These are phyloP conservation scores for Noturus placidus DNA, from an alignment of 2,113 vertebrate genomes.

Conservation along the genomic window DNA sequence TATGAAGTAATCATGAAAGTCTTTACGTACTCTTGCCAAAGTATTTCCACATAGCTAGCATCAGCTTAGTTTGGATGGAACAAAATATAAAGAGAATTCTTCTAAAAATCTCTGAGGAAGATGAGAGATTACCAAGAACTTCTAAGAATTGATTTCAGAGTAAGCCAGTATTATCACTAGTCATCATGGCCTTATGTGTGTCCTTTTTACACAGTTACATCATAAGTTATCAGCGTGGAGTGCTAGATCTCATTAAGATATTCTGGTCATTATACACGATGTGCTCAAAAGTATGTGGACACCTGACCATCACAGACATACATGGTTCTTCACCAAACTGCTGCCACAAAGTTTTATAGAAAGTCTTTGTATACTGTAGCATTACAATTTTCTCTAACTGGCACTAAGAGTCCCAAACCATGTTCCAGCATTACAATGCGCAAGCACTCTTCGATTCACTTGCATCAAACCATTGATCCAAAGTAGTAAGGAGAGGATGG, in stretches of 20 bases:
- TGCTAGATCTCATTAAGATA: conserved; percentile 4
- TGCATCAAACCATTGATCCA: no score
- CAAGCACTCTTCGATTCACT: no score
- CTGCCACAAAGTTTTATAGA: background rate
- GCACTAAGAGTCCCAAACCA: background rate
- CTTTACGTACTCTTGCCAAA: conserved; percentile 32
- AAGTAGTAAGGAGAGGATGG: conserved; percentile 4
- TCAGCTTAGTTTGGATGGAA: conserved; percentile 37
- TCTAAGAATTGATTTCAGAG: conserved; percentile 15
- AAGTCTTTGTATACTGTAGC: background rate
- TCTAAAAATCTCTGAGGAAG: conserved; percentile 21
- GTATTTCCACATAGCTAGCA: conserved; percentile 34
- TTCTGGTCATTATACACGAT: background rate
- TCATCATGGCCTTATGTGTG: conserved; percentile 15
- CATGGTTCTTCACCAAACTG: background rate
- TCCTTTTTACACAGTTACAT: conserved; percentile 34
- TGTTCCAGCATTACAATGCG: background rate
- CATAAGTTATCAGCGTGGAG: conserved; percentile 22
- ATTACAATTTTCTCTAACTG: background rate
- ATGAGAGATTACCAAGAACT: conserved; percentile 28
- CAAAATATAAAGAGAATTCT: conserved; percentile 41
- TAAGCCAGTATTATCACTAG: conserved; percentile 24
- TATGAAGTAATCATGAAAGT: conserved; percentile 43
- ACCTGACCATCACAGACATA: background rate
- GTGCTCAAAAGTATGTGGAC: background rate